A percentile compares a stretch with the other conserved stretches of the same genome.
Evolutionary conservation across 2,888 invertebrate genomes (phyloP).

Genomic region (Lasioglossum villosulum): DNA sequence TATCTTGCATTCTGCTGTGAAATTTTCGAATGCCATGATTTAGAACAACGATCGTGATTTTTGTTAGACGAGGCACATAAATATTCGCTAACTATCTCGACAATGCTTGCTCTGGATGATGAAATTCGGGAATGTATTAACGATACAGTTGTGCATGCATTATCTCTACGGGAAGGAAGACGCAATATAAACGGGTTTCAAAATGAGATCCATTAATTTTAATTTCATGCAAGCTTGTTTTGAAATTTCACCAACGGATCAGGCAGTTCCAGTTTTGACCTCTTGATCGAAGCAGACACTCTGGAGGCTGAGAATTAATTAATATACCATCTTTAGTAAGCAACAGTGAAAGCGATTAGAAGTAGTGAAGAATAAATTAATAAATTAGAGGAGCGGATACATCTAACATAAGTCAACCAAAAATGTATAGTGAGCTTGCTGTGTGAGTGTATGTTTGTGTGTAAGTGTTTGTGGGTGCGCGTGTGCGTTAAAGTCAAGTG

Average conservation of each 20-base stretch:
- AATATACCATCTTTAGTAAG: slow-evolving; percentile 65
- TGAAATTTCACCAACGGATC: slow-evolving; percentile 64
- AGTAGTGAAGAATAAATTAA: slow-evolving; percentile 9
- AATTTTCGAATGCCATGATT: neutral
- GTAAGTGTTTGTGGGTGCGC: slow-evolving; percentile 27
- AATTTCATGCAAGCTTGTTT: slow-evolving; percentile 69
- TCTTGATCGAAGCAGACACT: slow-evolving; percentile 70
- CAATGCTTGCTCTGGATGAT: slow-evolving; percentile 49
- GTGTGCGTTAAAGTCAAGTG: slow-evolving; percentile 60
- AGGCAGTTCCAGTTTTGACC: slow-evolving; percentile 68
- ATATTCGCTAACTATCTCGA: slow-evolving; percentile 41
- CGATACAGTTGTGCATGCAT: slow-evolving; percentile 65
- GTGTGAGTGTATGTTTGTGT: slow-evolving; percentile 35
- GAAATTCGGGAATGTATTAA: slow-evolving; percentile 44
- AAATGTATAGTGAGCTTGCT: neutral
- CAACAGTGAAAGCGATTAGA: slow-evolving; percentile 63
- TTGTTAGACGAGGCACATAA: slow-evolving; percentile 53
- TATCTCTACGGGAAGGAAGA: slow-evolving; percentile 70
- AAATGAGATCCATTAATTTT: slow-evolving; percentile 69
- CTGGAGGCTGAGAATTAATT: slow-evolving; percentile 73
- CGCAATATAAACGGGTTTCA: slow-evolving; percentile 59
- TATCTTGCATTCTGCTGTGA: neutral
- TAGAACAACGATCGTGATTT: slow-evolving; percentile 9
- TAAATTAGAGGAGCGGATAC: slow-evolving; percentile 23
- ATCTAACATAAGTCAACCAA: slow-evolving; percentile 22